phyloP scores from a whole-genome alignment of 2,797 vertebrate species.

The Crypturellus tataupa region DNA sequence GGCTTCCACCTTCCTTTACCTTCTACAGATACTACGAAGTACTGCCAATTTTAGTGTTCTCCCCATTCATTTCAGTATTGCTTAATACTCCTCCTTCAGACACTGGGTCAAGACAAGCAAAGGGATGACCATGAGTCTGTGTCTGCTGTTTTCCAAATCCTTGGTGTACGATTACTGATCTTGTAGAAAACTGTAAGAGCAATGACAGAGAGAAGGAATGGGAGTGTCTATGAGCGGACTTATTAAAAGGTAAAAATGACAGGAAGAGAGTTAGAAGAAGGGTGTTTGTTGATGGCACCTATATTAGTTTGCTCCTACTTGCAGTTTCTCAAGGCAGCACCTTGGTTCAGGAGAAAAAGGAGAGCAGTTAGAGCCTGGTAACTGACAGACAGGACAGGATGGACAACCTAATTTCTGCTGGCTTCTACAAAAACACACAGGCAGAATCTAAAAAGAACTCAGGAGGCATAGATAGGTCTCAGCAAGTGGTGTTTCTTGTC shows the following conservation, averaged over 20 bases:
- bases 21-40: not conserved
- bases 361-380: not conserved
- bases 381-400: not conserved
- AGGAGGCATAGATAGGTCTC: not conserved
- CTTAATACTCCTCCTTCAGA: not conserved
- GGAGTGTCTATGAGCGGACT: not conserved
- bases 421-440: not conserved
- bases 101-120: not conserved
- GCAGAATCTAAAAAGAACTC: not conserved
- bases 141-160: not conserved
- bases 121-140: not conserved
- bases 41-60: not conserved
- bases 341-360: not conserved
- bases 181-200: not conserved
- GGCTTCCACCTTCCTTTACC: not conserved
- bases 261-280: not conserved
- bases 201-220: not conserved
- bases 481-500: not conserved
- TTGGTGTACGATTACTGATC: not conserved
- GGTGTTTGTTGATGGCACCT: not conserved
- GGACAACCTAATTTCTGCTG: not conserved
- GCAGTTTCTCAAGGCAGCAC: rapidly evolving
- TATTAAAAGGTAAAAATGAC: not conserved
- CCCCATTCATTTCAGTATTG: not conserved
- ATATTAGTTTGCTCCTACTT: not conserved